Percentiles rank a stretch among this genome's conserved stretches.
Conservation (phyloP, 2,797 vertebrate species). For the Pseudochirops cupreus region DNA sequence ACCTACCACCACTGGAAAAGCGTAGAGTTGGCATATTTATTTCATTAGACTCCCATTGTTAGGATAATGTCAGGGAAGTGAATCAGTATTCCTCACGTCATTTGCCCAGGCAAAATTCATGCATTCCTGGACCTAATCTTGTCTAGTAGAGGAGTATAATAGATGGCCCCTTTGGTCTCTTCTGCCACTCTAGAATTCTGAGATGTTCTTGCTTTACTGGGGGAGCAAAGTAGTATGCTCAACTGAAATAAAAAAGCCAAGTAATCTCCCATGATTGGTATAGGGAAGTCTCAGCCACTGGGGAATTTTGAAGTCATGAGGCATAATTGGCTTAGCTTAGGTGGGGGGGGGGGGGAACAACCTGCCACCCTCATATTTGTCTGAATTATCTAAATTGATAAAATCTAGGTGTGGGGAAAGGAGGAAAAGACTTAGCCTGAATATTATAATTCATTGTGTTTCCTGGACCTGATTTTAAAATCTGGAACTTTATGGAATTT, state of each 20-base stretch:
- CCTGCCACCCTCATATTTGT: not conserved
- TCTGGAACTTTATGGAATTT: conserved; percentile 29
- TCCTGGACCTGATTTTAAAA: not conserved
- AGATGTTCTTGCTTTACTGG: not conserved
- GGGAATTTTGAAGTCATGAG: not conserved
- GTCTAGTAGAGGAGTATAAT: no score
- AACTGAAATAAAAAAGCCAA: not conserved
- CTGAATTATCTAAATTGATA: conserved; percentile 6
- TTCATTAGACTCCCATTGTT: not conserved
- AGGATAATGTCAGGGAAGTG: not conserved
- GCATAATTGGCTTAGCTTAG: conserved; percentile 3
- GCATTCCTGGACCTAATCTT: not conserved
- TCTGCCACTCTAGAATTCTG: not conserved
- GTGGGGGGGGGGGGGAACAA: no score
- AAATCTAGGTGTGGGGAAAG: not conserved
- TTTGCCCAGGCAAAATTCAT: not conserved
- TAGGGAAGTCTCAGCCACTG: not conserved
- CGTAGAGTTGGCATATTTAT: not conserved
- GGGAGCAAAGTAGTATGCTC: not conserved
- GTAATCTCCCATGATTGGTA: not conserved
- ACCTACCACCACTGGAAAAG: conserved; percentile 8
- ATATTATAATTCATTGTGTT: not conserved
- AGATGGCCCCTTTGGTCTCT: not conserved
- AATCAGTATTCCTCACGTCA: not conserved
- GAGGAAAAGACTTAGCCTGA: not conserved